Conservation (phyloP, 1,140 invertebrate species). For the Tribolium castaneum region DNA sequence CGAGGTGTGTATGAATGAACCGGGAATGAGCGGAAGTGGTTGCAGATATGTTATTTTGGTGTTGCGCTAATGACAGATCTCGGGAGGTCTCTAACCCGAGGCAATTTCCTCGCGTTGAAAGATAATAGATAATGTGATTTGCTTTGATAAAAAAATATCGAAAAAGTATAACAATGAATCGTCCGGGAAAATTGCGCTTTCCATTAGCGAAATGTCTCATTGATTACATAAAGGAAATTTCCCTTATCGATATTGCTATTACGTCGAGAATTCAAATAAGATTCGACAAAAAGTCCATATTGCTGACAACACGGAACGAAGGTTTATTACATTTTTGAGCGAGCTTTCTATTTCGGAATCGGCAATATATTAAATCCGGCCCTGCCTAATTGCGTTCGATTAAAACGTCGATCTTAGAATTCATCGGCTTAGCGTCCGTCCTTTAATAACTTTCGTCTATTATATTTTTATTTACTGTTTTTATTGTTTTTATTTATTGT, state of each 20-base stretch:
- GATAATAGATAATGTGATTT: not conserved
- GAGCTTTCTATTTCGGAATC: not conserved
- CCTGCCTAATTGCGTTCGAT: slow-evolving; percentile 6
- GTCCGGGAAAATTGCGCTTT: slow-evolving; percentile 27
- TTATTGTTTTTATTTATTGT: no score
- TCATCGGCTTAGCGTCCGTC: slow-evolving; percentile 25
- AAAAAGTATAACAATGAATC: slow-evolving; percentile 13
- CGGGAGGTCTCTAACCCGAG: not conserved
- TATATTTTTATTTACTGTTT: no score
- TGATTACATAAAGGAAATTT: slow-evolving; percentile 42
- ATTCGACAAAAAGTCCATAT: slow-evolving; percentile 37
- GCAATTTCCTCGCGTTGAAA: no score
- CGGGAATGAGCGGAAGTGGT: not conserved
- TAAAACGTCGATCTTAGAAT: not conserved
- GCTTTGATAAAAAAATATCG: slow-evolving; percentile 5
- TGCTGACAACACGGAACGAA: slow-evolving; percentile 28
- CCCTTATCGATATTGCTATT: slow-evolving; percentile 40
- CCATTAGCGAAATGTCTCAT: slow-evolving; percentile 40
- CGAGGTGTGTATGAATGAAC: slow-evolving; percentile 7
- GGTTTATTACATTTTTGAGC: slow-evolving; percentile 26
- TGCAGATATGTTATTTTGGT: slow-evolving; percentile 35
- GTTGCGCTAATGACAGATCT: slow-evolving; percentile 9
- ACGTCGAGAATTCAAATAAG: slow-evolving; percentile 41
- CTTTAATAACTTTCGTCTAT: slow-evolving; percentile 40
- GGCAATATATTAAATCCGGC: not conserved